Conservation (phyloP, 2,113 vertebrate species). For the Eptesicus fuscus region DNA sequence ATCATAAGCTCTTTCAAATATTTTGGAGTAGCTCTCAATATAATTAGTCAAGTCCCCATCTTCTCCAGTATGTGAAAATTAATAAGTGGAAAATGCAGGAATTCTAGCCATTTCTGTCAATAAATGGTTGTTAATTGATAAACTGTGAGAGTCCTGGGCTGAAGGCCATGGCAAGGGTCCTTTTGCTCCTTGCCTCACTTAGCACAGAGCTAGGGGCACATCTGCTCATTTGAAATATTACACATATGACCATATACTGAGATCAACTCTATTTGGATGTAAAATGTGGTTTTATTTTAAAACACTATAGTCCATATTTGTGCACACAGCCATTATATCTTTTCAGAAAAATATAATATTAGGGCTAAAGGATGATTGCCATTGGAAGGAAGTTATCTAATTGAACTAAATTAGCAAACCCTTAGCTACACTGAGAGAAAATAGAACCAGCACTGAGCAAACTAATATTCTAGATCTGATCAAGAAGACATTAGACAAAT, state of each 20-base stretch:
- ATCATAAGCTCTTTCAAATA: neutral
- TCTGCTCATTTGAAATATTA: neutral
- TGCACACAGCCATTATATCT: neutral
- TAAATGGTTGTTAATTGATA: neutral
- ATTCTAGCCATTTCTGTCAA: neutral
- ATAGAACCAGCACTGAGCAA: neutral
- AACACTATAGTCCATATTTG: neutral
- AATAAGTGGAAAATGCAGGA: slow-evolving; percentile 4
- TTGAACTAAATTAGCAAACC: neutral
- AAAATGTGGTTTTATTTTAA: slow-evolving; percentile 3
- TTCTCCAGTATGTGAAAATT: slow-evolving; percentile 1
- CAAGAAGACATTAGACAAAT: neutral
- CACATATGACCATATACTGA: neutral
- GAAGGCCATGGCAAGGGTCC: neutral
- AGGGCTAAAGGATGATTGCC: neutral
- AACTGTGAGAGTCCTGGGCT: neutral
- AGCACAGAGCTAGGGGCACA: neutral
- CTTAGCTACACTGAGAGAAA: neutral
- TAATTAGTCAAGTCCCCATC: neutral
- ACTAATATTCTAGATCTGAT: neutral
- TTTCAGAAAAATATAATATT: slow-evolving; percentile 7
- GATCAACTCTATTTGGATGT: neutral
- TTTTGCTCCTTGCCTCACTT: neutral
- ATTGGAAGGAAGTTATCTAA: neutral
- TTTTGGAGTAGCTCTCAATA: slow-evolving; percentile 3